Conservation (phyloP, 2,888 invertebrate species). For the Drosophila kuntzei region DNA sequence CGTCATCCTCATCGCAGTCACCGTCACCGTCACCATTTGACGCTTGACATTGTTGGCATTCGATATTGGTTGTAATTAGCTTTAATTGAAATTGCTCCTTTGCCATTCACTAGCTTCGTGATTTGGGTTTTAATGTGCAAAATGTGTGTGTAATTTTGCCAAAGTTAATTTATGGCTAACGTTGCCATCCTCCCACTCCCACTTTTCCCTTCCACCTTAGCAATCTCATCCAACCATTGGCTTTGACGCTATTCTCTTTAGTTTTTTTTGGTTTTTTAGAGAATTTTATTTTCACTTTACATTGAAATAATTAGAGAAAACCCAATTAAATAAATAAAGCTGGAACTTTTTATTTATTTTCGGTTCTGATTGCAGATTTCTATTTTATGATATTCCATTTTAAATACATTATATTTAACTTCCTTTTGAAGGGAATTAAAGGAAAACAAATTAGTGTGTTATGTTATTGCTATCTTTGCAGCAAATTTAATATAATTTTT, state of each 20-base stretch:
- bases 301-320: conserved; percentile 44
- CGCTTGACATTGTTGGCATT: conserved; percentile 78
- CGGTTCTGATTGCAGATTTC: conserved; percentile 1
- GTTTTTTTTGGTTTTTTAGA: conserved; percentile 23
- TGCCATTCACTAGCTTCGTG: conserved; percentile 65
- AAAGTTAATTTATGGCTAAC: conserved; percentile 77
- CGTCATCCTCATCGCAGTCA: neutral
- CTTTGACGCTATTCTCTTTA: conserved; percentile 24
- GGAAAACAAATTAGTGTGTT: neutral
- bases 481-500: too few species aligned
- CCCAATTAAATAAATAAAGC: conserved; percentile 48
- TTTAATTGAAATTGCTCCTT: conserved; percentile 83
- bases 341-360: conserved; percentile 8
- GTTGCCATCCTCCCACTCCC: neutral
- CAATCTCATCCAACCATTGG: conserved; percentile 14
- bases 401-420: neutral
- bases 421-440: neutral
- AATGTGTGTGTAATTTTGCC: conserved; percentile 65
- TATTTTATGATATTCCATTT: conserved; percentile 1
- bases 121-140: conserved; percentile 78
- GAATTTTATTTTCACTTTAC: conserved; percentile 25
- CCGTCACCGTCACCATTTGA: conserved; percentile 52
- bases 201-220: neutral
- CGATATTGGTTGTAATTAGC: conserved; percentile 83
- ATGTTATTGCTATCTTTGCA: too few species aligned